A percentile compares a stretch with the other conserved stretches of the same genome.
Evolutionary conservation across 1,140 invertebrate genomes (phyloP).

Genomic region (Chrysopa pallens): DNA sequence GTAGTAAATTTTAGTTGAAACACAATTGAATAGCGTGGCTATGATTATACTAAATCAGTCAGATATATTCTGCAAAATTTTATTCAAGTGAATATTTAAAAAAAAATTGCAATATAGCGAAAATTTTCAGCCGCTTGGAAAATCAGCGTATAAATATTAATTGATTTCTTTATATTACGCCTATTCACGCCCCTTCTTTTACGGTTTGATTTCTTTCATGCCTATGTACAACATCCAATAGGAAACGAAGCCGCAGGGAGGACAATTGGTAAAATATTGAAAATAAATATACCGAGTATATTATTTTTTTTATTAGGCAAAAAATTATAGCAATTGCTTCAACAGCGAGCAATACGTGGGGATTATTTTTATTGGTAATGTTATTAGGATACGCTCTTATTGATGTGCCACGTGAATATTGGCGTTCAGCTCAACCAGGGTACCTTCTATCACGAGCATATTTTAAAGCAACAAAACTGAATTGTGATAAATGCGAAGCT

Average conservation of each 20-base stretch:
- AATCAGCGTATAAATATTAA: too few relatives aligned
- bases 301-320: conserved; percentile 29
- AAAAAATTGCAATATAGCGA: too few relatives aligned
- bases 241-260: neutral
- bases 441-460: conserved; percentile 77
- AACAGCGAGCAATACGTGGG: conserved; percentile 99
- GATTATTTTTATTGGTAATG: conserved; percentile 85
- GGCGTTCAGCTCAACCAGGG: conserved; percentile 65
- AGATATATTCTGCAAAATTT: too few relatives aligned
- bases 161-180: too few relatives aligned
- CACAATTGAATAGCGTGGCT: too few relatives aligned
- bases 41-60: too few relatives aligned
- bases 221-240: too few relatives aligned
- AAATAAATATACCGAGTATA: neutral
- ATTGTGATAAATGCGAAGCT: conserved; percentile 89
- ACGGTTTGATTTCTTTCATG: too few relatives aligned
- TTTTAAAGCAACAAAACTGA: conserved; percentile 94
- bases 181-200: too few relatives aligned
- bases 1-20: too few relatives aligned
- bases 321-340: conserved; percentile 94
- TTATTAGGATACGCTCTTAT: conserved; percentile 93
- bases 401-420: conserved; percentile 79
- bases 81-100: too few relatives aligned
- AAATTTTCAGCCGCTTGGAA: too few relatives aligned
- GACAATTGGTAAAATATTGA: neutral